phyloP scores from a whole-genome alignment of 2,888 invertebrate genomes.

The Venustoraphidia nigricollis region DNA sequence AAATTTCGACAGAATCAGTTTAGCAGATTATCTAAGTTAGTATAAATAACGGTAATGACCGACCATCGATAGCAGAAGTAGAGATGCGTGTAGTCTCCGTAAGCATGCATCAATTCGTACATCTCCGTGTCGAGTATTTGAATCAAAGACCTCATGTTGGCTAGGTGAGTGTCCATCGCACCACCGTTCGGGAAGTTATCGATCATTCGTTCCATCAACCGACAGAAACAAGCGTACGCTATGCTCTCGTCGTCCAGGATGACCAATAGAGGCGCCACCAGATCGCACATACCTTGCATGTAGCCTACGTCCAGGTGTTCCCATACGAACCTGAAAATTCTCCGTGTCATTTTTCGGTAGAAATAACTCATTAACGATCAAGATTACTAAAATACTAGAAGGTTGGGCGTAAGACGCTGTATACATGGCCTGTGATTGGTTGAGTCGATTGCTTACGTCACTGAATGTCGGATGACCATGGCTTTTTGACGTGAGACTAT shows the following conservation, averaged over 20 bases:
- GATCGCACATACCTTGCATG: constrained; percentile 96
- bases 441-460: no score
- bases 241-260: constrained; percentile 84
- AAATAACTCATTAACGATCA: no score
- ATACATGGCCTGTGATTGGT: no score
- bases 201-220: constrained; percentile 78
- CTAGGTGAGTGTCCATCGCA: constrained; percentile 92
- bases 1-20: no score
- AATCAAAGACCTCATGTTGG: constrained; percentile 81
- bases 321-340: constrained; percentile 71
- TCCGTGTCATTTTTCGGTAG: neutral
- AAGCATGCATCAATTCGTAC: constrained; percentile 87
- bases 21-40: neutral
- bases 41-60: neutral
- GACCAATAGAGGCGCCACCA: constrained; percentile 83
- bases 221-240: constrained; percentile 82
- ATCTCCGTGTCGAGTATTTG: constrained; percentile 87
- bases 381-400: no score
- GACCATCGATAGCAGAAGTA: constrained; percentile 93
- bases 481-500: no score
- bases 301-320: constrained; percentile 88
- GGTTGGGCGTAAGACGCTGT: no score
- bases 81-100: constrained; percentile 93
- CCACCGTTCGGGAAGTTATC: constrained; percentile 86
- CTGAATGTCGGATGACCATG: no score